These are phyloP conservation scores for Bellardia bayeri DNA, from an alignment of 2,888 invertebrate genomes.

Conservation along the genomic window DNA sequence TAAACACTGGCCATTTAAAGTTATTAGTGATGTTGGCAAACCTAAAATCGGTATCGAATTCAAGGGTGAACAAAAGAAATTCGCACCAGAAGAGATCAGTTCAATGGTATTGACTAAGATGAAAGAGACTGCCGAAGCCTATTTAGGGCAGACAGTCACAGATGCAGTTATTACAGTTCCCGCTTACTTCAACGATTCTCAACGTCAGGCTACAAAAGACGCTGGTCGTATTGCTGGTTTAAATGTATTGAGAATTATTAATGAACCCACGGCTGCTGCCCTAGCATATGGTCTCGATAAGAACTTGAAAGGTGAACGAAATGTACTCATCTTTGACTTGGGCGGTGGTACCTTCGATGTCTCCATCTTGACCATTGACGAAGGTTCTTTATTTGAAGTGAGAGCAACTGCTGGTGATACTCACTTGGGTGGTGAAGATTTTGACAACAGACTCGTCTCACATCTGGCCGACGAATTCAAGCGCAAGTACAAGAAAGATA, in stretches of 20 bases:
- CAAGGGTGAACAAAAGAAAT: conserved; percentile 94
- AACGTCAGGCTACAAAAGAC: conserved; percentile 96
- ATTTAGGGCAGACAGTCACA: conserved; percentile 92
- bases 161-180: conserved; percentile 96
- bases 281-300: conserved; percentile 96
- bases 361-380: conserved; percentile 97
- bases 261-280: conserved; percentile 96
- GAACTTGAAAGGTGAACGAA: conserved; percentile 91
- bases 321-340: conserved; percentile 88
- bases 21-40: conserved; percentile 91
- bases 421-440: conserved; percentile 96
- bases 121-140: conserved; percentile 96
- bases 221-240: conserved; percentile 96
- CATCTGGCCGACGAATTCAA: conserved; percentile 95
- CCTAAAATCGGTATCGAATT: conserved; percentile 93
- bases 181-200: conserved; percentile 95
- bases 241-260: conserved; percentile 95
- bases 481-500: conserved; percentile 89
- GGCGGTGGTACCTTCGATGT: conserved; percentile 97
- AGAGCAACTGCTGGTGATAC: conserved; percentile 97
- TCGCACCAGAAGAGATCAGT: conserved; percentile 96
- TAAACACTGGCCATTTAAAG: conserved; percentile 97
- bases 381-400: conserved; percentile 94
- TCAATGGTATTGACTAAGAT: conserved; percentile 97
- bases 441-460: conserved; percentile 94